Percentiles rank a stretch among this genome's conserved stretches.
Conservation (phyloP, 2,797 vertebrate species). For the Melanotaenia nigrans region DNA sequence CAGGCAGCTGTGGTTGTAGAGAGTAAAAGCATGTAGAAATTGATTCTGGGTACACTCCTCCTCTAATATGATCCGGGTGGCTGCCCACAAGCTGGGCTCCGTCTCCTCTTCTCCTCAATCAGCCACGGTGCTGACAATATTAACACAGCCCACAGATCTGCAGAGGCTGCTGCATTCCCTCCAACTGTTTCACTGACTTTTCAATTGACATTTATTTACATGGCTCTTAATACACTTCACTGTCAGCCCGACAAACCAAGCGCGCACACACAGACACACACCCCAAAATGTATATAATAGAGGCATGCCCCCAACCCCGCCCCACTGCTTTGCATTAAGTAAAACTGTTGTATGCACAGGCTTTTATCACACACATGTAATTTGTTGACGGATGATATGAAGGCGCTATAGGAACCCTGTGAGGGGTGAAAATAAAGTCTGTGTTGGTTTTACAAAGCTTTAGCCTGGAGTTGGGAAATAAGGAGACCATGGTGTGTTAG, state of each 20-base stretch:
- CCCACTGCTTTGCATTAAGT: slow-evolving; percentile 47
- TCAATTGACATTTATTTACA: slow-evolving; percentile 77
- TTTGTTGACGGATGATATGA: slow-evolving; percentile 73
- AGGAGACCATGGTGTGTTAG: slow-evolving; percentile 71
- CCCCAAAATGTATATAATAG: slow-evolving; percentile 42
- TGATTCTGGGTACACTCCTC: slow-evolving; percentile 76
- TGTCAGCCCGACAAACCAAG: slow-evolving; percentile 16
- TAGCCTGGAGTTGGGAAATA: slow-evolving; percentile 55
- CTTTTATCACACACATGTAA: slow-evolving; percentile 64
- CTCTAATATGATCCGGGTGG: slow-evolving; percentile 79
- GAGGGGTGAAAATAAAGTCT: slow-evolving; percentile 77
- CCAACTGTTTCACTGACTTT: slow-evolving; percentile 68
- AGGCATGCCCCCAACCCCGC: slow-evolving; percentile 28
- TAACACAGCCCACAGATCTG: slow-evolving; percentile 72
- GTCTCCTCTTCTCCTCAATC: slow-evolving; percentile 75
- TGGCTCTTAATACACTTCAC: slow-evolving; percentile 63
- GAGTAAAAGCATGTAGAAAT: slow-evolving; percentile 79
- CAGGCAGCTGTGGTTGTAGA: slow-evolving; percentile 72
- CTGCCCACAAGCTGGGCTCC: slow-evolving; percentile 79
- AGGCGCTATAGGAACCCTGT: slow-evolving; percentile 57
- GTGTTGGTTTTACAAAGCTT: slow-evolving; percentile 42
- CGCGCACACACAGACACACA: not conserved
- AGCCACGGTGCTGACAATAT: slow-evolving; percentile 76
- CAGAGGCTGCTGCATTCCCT: slow-evolving; percentile 55
- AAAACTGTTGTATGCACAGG: slow-evolving; percentile 49